A percentile compares a stretch with the other conserved stretches of the same genome.
phyloP scores from a whole-genome alignment of 2,797 vertebrate species.

The Alosa sapidissima region DNA sequence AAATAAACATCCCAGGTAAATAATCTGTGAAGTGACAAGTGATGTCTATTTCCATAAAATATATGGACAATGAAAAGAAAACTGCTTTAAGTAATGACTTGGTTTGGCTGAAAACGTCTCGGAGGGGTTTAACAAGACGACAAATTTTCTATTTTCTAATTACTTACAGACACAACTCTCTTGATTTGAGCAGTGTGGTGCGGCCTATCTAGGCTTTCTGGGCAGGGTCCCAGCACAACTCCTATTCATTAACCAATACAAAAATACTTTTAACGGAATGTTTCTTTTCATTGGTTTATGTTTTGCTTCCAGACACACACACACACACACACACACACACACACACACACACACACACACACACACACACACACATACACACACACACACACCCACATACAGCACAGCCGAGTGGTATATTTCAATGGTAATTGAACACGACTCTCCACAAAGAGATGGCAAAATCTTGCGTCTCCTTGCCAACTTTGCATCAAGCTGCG shows the following conservation, averaged over 20 bases:
- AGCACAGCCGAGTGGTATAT: background rate
- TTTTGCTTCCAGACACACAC: background rate
- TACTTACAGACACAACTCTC: background rate
- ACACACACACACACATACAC: background rate
- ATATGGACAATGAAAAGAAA: background rate
- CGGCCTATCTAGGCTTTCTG: background rate
- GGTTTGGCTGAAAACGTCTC: background rate
- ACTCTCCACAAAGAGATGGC: constrained; percentile 26
- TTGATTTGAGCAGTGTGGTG: background rate
- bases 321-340: background rate
- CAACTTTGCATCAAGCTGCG: constrained; percentile 34
- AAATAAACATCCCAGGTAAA: background rate
- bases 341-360: constrained; percentile 5
- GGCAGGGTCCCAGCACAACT: background rate
- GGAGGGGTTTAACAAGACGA: background rate
- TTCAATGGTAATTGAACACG: constrained; percentile 28
- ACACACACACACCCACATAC: background rate
- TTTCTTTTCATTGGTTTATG: constrained; percentile 6
- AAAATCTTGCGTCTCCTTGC: constrained; percentile 18
- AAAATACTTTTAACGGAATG: background rate
- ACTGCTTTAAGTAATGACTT: background rate
- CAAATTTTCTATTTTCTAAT: background rate
- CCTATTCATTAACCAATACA: constrained; percentile 6
- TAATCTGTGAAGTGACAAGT: background rate
- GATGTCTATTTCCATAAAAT: background rate